A percentile compares a stretch with the other conserved stretches of the same genome.
These are phyloP conservation scores for Drosophila fungiperda DNA, from an alignment of 2,888 invertebrate genomes.

Conservation along the genomic window DNA sequence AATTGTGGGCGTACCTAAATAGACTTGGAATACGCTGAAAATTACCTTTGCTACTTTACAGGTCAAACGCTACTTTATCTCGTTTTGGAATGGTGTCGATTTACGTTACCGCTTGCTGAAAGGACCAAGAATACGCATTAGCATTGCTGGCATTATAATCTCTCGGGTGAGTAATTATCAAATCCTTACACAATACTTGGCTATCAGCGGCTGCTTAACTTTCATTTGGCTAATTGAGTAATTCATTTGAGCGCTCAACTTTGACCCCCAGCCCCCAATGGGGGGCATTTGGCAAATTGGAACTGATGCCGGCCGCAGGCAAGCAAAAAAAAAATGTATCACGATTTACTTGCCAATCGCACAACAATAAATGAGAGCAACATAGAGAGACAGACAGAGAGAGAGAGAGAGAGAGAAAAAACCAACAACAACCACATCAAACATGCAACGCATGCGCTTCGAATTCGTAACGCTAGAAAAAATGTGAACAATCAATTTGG, in stretches of 20 bases:
- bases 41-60: slow-evolving; percentile 83
- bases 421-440: slow-evolving; percentile 4
- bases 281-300: slow-evolving; percentile 51
- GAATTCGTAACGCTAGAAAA: slow-evolving; percentile 55
- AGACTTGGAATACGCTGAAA: slow-evolving; percentile 11
- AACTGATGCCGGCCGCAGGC: slow-evolving; percentile 46
- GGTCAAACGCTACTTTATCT: slow-evolving; percentile 96
- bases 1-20: slow-evolving; percentile 1
- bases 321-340: slow-evolving; percentile 39
- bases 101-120: slow-evolving; percentile 95
- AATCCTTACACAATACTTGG: slow-evolving; percentile 26
- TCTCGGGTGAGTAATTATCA: slow-evolving; percentile 91
- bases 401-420: background rate
- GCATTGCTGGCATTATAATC: slow-evolving; percentile 97
- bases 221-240: slow-evolving; percentile 68
- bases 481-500: slow-evolving; percentile 77
- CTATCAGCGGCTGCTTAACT: slow-evolving; percentile 25
- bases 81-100: slow-evolving; percentile 98
- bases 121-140: slow-evolving; percentile 96
- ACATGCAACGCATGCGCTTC: slow-evolving; percentile 68
- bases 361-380: slow-evolving; percentile 2
- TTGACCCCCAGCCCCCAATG: slow-evolving; percentile 55
- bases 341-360: slow-evolving; percentile 58
- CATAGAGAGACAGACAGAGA: background rate
- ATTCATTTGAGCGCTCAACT: slow-evolving; percentile 59